Base-by-base conservation (phyloP, 2,888 invertebrate species). In the Drosophila leonis region DNA sequence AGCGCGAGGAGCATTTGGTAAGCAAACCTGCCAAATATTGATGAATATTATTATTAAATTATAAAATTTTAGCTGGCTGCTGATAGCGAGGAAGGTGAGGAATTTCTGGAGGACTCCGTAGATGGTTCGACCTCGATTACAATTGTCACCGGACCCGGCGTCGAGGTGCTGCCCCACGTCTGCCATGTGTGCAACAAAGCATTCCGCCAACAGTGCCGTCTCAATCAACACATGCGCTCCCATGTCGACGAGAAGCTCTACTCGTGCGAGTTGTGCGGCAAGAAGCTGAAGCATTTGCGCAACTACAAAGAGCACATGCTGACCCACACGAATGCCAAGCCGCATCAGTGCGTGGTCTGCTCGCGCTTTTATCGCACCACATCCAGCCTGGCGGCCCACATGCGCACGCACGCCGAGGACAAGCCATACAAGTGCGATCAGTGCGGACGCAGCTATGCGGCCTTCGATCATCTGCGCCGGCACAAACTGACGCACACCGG, bases 261-360 rank as follows among this genome's bases (percentile, higher is more conserved):
- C 67, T 70, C 90, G 29, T 93, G 93, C 64, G 91, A 91, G 49
- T 85, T 91, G 39, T 93, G 93, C 61, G 93, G 92, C 1, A 91
- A 91, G 41, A 91, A 91, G 44, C 91, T 93, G 61, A 93, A 93
- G 70, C 93, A 93, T 0, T 77, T 92, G 60, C 93, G 93, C 66
- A 92, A 93, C 29, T 93, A 92, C 63, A 93, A 92, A 62, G 93
- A 93, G 3, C 93, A 93, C 65, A 91, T 92, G 88, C 85, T 91
- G 2, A 91, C 91, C 1, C 93, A 93, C 54, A 88, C 92, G 46
- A 86, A 90, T 37, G 31, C 75, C 9, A 86, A 87, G 61, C 86
- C 86, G 13, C 80, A 86, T 54, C 82, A 87, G 51, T 86, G 86
- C 20, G 29, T 51, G 35, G 69, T 87, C 24, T 86, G 86, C 15